Percentiles rank a stretch among this genome's conserved stretches.
Evolutionary conservation across 2,888 invertebrate genomes (phyloP).

Genomic region (Lagria hirta): DNA sequence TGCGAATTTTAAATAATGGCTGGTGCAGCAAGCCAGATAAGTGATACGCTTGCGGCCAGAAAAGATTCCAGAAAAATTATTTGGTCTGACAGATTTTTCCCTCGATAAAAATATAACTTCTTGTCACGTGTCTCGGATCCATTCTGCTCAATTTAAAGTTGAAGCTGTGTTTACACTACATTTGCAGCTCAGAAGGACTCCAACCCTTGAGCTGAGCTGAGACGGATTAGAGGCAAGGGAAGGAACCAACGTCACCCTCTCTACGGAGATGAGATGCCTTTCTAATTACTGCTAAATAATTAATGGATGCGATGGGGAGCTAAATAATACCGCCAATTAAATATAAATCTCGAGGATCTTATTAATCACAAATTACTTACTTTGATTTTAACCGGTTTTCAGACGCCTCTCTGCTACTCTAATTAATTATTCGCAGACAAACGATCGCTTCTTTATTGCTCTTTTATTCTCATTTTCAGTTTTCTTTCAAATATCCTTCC

Average conservation of each 20-base stretch:
- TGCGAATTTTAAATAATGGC: slow-evolving; percentile 53
- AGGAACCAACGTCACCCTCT: slow-evolving; percentile 33
- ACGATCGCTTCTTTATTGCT: no score
- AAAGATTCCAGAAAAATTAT: slow-evolving; percentile 25
- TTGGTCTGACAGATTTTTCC: slow-evolving; percentile 37
- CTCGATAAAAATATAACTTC: slow-evolving; percentile 52
- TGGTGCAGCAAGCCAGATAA: slow-evolving; percentile 40
- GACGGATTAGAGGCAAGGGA: slow-evolving; percentile 40
- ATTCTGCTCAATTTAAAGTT: slow-evolving; percentile 54
- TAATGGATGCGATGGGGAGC: slow-evolving; percentile 32
- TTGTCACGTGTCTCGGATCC: slow-evolving; percentile 52
- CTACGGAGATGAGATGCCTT: slow-evolving; percentile 39
- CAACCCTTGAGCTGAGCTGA: slow-evolving; percentile 34
- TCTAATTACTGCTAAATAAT: slow-evolving; percentile 46
- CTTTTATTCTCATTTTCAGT: no score
- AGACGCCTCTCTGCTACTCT: slow-evolving; percentile 8
- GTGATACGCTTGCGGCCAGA: slow-evolving; percentile 27
- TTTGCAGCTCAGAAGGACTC: slow-evolving; percentile 43
- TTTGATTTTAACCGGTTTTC: slow-evolving; percentile 26
- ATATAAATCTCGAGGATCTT: slow-evolving; percentile 32
- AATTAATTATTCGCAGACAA: slow-evolving; percentile 27
- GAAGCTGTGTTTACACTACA: slow-evolving; percentile 53
- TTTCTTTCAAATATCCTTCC: no score
- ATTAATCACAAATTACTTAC: slow-evolving; percentile 28
- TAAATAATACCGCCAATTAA: slow-evolving; percentile 33